These are phyloP conservation scores for Polypterus bichir DNA, from an alignment of 2,113 vertebrate genomes.

Conservation along the genomic window DNA sequence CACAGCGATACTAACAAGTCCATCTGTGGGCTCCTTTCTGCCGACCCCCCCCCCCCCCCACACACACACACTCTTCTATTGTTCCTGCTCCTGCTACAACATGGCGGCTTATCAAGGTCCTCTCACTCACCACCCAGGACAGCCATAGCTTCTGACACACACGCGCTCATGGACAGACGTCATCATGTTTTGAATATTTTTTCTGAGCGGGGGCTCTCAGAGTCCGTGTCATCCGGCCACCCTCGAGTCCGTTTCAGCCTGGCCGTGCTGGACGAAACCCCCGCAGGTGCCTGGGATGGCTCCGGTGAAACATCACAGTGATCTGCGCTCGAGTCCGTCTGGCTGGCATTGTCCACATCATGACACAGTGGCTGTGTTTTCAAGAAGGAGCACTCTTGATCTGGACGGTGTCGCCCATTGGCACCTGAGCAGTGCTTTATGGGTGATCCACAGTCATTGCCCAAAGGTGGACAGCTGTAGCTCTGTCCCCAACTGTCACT, in stretches of 20 bases:
- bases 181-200: conserved; percentile 87
- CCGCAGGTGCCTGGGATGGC: conserved; percentile 25
- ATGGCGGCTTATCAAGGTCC: too few species aligned
- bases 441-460: conserved; percentile 12
- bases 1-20: too few species aligned
- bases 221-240: conserved; percentile 60
- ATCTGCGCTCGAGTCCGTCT: conserved; percentile 23
- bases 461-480: conserved; percentile 9
- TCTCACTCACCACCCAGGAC: too few species aligned
- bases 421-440: conserved; percentile 16
- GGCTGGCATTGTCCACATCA: neutral
- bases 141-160: too few species aligned
- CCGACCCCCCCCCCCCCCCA: too few species aligned
- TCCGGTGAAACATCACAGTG: conserved; percentile 34
- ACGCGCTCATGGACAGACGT: conserved; percentile 5
- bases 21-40: too few species aligned
- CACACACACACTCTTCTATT: too few species aligned
- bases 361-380: neutral
- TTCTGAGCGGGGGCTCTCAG: conserved; percentile 68
- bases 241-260: conserved; percentile 75
- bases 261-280: conserved; percentile 33
- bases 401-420: conserved; percentile 32
- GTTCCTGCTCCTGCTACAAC: too few species aligned
- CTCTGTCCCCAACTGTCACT: neutral
- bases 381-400: conserved; percentile 9